A percentile compares a stretch with the other conserved stretches of the same genome.
Evolutionary conservation across 2,797 vertebrate genomes (phyloP).

Genomic region (Hylomyscus alleni): DNA sequence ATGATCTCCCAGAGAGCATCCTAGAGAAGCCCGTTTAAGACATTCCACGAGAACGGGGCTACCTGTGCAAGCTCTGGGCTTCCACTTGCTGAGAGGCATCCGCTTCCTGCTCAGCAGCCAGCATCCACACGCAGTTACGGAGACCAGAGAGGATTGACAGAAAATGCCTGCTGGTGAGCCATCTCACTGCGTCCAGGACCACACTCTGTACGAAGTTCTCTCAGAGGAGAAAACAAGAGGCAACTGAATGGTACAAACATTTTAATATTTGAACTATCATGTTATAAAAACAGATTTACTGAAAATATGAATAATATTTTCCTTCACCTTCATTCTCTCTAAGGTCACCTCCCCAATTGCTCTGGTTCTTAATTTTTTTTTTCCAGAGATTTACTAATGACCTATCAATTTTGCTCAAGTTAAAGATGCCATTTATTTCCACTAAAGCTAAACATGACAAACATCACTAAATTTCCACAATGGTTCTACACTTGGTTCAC

Average conservation of each 20-base stretch:
- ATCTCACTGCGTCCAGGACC: neutral
- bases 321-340: neutral
- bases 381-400: neutral
- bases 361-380: neutral
- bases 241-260: neutral
- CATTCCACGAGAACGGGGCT: neutral
- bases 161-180: neutral
- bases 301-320: neutral
- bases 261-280: constrained; percentile 8
- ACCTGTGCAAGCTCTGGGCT: no score
- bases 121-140: neutral
- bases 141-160: neutral
- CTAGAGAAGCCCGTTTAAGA: neutral
- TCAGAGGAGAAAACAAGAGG: constrained; percentile 19
- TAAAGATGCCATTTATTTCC: neutral
- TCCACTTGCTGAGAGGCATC: neutral
- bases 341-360: neutral
- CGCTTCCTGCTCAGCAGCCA: no score
- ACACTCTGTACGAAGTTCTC: neutral
- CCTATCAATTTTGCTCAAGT: neutral
- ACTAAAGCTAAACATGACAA: neutral
- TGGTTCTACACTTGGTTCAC: neutral
- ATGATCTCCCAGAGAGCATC: neutral
- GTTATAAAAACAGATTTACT: neutral
- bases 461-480: neutral